phyloP scores from a whole-genome alignment of 2,888 invertebrate genomes.

The Nymphalis urticae region DNA sequence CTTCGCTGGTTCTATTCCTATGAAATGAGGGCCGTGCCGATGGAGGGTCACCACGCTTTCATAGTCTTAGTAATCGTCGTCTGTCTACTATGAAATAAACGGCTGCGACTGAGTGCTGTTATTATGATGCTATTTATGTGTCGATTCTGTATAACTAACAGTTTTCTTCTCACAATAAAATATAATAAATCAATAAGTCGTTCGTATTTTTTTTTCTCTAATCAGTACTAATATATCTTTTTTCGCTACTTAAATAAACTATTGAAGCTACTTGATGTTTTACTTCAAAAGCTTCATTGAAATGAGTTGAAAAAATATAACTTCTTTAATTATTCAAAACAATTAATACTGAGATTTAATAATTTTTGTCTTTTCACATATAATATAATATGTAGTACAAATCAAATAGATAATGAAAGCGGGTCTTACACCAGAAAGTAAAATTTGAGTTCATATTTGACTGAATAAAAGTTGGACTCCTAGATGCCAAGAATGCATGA shows the following conservation, averaged over 20 bases:
- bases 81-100: conserved; percentile 43
- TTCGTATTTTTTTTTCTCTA: neutral
- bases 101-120: conserved; percentile 46
- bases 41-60: conserved; percentile 62
- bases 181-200: conserved; percentile 4
- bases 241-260: neutral
- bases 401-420: too few relatives aligned
- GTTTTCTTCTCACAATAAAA: conserved; percentile 9
- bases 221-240: neutral
- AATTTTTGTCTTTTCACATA: too few relatives aligned
- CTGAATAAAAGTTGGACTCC: neutral
- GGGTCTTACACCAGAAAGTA: neutral
- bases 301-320: neutral
- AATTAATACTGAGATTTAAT: too few relatives aligned
- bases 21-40: conserved; percentile 31
- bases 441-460: neutral
- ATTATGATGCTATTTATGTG: conserved; percentile 43
- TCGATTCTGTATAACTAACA: conserved; percentile 39
- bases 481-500: conserved; percentile 32
- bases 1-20: conserved; percentile 25
- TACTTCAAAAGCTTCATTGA: too few relatives aligned
- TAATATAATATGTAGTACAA: too few relatives aligned
- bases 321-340: too few relatives aligned
- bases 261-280: too few relatives aligned
- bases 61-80: conserved; percentile 49